Evolutionary conservation across 2,797 vertebrate species (phyloP), one percentile per base, ranked within the genome.

Genomic region (Sitta carolinensis): DNA sequence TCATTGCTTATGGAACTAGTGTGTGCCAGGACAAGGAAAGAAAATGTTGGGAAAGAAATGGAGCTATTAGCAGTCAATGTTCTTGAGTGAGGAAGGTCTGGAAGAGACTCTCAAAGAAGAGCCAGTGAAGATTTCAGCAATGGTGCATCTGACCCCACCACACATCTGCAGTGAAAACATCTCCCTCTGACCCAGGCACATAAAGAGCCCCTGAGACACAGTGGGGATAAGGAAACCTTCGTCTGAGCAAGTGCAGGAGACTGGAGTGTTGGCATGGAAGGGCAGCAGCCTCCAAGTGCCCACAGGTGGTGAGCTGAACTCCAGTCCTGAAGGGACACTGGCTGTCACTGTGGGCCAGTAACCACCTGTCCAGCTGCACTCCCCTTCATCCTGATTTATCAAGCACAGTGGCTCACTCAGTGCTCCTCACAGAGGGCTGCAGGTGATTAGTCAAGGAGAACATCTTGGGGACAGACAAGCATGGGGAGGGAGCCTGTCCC

Each of bases 381-480:
- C 29, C 23, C 20, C 25, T 62, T 40, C 25, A 15, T 30, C 20
- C 55, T 62, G 63, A 34, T 54, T 48, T 48, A 62, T 47, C 64
- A 48, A 47, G 30, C 16, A 21, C 40, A 4, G 40, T 12, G 55
- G 40, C 48, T 77, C 55, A 7, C 38, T 54, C 47, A 20, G 72
- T 1, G 5, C 73, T 47, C 40, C 55, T 77, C 48, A 62, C 55
- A 54, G 63, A 21, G 63, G n/a, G 7, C 3, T 77, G 48, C 20
- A 47, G 25, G 13, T 61, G 19, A 11, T 76, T 13, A 52, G 20
- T 5, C 38, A 32, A 30, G 25, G 63, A 54, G 16, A 69, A 8
- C 25, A 14, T 30, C 48, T 14, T 0, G 0, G 23, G 18, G 47
- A 13, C 48, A 34, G 42, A 38, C 6, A 54, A 25, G 5, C 7